Percentiles rank a stretch among this genome's conserved stretches.
These are phyloP conservation scores for Ceratina australensis DNA, from an alignment of 1,140 invertebrate species.

Conservation along the genomic window DNA sequence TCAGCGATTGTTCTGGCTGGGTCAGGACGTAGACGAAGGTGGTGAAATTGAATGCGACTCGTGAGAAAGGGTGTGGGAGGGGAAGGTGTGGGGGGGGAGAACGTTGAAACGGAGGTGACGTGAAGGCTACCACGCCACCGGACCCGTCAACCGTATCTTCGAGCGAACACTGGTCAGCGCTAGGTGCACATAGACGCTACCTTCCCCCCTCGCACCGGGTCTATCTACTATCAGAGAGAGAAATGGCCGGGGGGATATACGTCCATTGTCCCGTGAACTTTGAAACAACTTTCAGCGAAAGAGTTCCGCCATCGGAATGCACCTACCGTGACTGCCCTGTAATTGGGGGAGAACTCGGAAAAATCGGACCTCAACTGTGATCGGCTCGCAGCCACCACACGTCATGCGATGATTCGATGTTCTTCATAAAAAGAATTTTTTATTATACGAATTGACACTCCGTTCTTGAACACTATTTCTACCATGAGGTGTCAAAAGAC, in stretches of 20 bases:
- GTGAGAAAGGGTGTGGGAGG: constrained; percentile 60
- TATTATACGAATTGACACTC: too few species aligned
- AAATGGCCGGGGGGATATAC: constrained; percentile 71
- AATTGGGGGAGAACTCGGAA: constrained; percentile 18
- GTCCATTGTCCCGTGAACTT: constrained; percentile 77
- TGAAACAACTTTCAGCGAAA: constrained; percentile 74
- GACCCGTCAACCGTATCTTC: constrained; percentile 77
- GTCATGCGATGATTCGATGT: background rate
- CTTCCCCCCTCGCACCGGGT: constrained; percentile 54
- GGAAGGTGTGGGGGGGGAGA: too few species aligned
- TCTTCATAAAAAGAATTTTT: too few species aligned
- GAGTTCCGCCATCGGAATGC: constrained; percentile 57
- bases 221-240: constrained; percentile 67
- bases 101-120: constrained; percentile 72
- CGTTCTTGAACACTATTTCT: too few species aligned
- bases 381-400: too few species aligned
- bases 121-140: constrained; percentile 62
- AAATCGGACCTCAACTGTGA: constrained; percentile 4
- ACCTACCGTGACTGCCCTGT: constrained; percentile 42
- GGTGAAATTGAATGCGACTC: constrained; percentile 75
- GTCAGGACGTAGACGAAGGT: constrained; percentile 72
- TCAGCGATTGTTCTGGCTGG: constrained; percentile 57
- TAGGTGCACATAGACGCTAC: constrained; percentile 57
- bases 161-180: constrained; percentile 75
- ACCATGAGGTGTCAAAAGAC: too few species aligned